phyloP scores from a whole-genome alignment of 2,888 invertebrate species.

The Agrenia bidenticulata region DNA sequence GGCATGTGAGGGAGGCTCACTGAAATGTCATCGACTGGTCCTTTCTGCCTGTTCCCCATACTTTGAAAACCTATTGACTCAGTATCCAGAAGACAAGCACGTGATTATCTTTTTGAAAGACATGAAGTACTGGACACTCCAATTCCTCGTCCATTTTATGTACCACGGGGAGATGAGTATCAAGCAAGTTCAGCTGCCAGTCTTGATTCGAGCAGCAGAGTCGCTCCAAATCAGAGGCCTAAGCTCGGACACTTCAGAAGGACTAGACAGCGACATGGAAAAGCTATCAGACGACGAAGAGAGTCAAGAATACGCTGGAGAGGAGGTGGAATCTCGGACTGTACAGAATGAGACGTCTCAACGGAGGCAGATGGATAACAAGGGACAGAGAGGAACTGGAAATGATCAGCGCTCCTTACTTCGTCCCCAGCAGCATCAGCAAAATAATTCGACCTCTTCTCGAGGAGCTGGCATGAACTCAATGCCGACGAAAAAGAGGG shows the following conservation, averaged over 20 bases:
- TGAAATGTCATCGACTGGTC: conserved; percentile 74
- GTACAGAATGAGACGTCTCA: too few relatives aligned
- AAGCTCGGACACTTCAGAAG: conserved; percentile 53
- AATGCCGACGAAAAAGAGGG: too few relatives aligned
- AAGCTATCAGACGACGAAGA: conserved; percentile 36
- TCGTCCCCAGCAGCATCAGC: conserved; percentile 13
- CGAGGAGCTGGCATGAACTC: too few relatives aligned
- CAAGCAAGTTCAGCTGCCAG: conserved; percentile 78
- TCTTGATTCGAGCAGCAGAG: conserved; percentile 79
- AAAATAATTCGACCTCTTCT: conserved; percentile 7
- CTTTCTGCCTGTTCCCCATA: conserved; percentile 82
- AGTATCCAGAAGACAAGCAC: conserved; percentile 64
- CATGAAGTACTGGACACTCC: conserved; percentile 79
- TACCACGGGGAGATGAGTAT: conserved; percentile 87
- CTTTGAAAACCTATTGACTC: conserved; percentile 74
- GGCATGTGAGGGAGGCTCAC: conserved; percentile 80
- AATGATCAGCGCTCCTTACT: conserved; percentile 23
- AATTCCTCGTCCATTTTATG: conserved; percentile 85
- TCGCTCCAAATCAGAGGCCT: conserved; percentile 77
- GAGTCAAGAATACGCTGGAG: not conserved
- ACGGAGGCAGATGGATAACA: too few relatives aligned
- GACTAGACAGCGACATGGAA: conserved; percentile 31
- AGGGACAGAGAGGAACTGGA: too few relatives aligned
- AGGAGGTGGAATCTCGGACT: too few relatives aligned
- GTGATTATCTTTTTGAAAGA: conserved; percentile 82